phyloP scores from a whole-genome alignment of 2,888 invertebrate genomes.

The Sericinus montela region DNA sequence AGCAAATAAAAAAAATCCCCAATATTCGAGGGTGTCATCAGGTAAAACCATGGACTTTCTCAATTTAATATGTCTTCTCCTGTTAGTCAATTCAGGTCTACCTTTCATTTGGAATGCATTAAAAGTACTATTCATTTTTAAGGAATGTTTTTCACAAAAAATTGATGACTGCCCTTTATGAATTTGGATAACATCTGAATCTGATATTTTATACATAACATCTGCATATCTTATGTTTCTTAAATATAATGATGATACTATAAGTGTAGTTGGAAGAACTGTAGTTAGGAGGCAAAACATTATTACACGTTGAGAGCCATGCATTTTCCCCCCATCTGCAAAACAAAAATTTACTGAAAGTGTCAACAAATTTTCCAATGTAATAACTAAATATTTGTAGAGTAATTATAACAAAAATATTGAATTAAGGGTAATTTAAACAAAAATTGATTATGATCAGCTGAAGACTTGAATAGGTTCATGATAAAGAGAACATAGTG shows the following conservation, averaged over 20 bases:
- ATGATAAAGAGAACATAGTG: too few relatives aligned
- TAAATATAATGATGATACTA: slow-evolving; percentile 88
- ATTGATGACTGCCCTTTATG: slow-evolving; percentile 89
- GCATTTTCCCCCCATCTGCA: slow-evolving; percentile 85
- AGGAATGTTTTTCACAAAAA: slow-evolving; percentile 88
- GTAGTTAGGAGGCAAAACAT: slow-evolving; percentile 88
- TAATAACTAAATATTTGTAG: too few relatives aligned
- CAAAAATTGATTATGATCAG: too few relatives aligned
- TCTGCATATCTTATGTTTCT: slow-evolving; percentile 87
- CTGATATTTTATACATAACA: slow-evolving; percentile 87
- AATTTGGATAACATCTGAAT: slow-evolving; percentile 91
- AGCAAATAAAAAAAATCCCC: slow-evolving; percentile 90
- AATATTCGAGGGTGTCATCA: slow-evolving; percentile 92
- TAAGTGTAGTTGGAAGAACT: slow-evolving; percentile 85
- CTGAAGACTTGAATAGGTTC: too few relatives aligned
- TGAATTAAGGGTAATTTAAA: too few relatives aligned
- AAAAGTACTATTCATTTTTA: slow-evolving; percentile 85
- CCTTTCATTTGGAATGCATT: slow-evolving; percentile 87
- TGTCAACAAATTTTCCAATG: too few relatives aligned
- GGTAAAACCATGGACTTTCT: slow-evolving; percentile 90
- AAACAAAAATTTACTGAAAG: too few relatives aligned
- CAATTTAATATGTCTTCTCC: slow-evolving; percentile 85
- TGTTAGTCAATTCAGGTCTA: slow-evolving; percentile 83
- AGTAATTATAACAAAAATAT: too few relatives aligned
- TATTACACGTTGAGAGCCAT: slow-evolving; percentile 87